Base-by-base conservation (phyloP, 1,140 invertebrate species). In the Musca domestica region DNA sequence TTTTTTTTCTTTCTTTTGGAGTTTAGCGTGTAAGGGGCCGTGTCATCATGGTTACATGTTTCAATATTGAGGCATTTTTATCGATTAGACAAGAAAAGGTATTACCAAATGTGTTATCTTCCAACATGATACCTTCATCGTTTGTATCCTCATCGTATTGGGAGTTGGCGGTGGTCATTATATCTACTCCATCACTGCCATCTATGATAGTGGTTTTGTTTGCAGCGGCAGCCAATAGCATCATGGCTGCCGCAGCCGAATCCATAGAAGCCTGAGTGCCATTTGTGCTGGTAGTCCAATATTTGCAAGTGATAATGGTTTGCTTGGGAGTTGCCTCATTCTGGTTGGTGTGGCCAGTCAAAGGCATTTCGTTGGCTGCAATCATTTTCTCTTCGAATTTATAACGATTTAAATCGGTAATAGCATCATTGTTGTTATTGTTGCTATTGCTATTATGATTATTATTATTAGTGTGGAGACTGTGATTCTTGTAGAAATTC, bases 281-380 rank as follows among this genome's bases (percentile, higher is more conserved):
- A 61, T 61, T 61, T 20, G 56, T 61, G 27, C 27, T 61, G 17
- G 69, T 70, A 9, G 70, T 69, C 70, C 70, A 73, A 67, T 73
- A 73, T 67, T 73, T 69, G 34, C 70, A 71, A 10, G 71, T 71
- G 14, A 73, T 71, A 30, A 73, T 72, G 12, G 71, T 72, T 19
- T 70, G 65, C 22, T 64, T 51, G 4, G 25, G 48, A 22, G 34
- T 22, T 20, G 15, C 34, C 9, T 41, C 51, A 27, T 61, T 52
- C 41, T 61, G 63, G 54, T 49, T 3, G 25, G 34, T 46, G n/a
- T 23, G 41, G 30, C 30, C 30, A n/a, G n/a, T n/a, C n/a, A 56
- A 47, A 22, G 49, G 58, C 25, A 30, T 51, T 67, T n/a, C 34
- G 6, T 22, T 67, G 14, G 49, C 1, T 9, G 27, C 23, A 15